Evolutionary conservation across 2,797 vertebrate species (phyloP), one percentile per base, ranked within the genome.

Genomic region (Sardinella longiceps): DNA sequence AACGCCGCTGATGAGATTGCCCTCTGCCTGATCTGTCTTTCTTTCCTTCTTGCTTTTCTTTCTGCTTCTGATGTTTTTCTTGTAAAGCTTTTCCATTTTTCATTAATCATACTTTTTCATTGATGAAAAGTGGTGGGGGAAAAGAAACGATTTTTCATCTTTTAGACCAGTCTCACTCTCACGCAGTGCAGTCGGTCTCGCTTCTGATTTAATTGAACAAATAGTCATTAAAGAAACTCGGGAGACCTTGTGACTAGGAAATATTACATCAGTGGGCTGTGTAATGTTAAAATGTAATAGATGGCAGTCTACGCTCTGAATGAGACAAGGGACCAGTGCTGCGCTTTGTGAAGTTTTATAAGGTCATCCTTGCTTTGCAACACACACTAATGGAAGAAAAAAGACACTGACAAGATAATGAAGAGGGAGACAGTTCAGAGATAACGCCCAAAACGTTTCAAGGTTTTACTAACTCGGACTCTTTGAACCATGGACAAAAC

Each of bases 201-300:
- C 70, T 77, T 39, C 0, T 11, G 20, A 18, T 37, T 39, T 77
- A 77, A 43, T 77, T 77, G 6, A 18, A 43, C 70, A 77, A 23
- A 43, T 77, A 77, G 70, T 39, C 37, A 43, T 77, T 77, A 77
- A 43, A 77, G 37, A 77, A 70, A 77, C 33, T 58, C 37, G 6
- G 18, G 37, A 77, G 70, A 33, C 37, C 33, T 39, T 10, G 18
- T 39, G 70, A 77, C 33, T 43, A 43, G 70, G 70, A 77, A 77
- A 77, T 39, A 43, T 77, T 39, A 77, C 70, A 77, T 77, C 70
- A 77, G 3, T 37, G 20, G 18, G 15, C 70, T 77, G 70, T 43
- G 70, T 77, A 43, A 23, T 77, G 33, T 77, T 77, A 43, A 77
- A 77, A 43, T 77, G 33, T 43, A 77, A 43, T 77, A 43, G 15